Percentiles rank a stretch among this genome's conserved stretches.
Conservation (phyloP, 2,797 vertebrate genomes). For the Micrastur ruficollis region DNA sequence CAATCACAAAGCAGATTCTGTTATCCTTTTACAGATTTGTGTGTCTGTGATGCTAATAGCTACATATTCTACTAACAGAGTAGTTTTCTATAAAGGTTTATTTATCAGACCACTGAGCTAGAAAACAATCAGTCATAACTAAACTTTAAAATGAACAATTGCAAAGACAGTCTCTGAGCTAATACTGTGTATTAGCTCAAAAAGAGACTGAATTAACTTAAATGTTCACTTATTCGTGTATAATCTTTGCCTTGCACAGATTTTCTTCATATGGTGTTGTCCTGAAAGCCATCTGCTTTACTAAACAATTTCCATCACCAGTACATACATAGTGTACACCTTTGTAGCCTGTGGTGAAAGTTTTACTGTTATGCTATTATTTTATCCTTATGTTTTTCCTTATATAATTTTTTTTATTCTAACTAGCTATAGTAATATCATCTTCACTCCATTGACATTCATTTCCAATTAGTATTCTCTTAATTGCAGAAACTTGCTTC, state of each 20-base stretch:
- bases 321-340: background rate
- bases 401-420: background rate
- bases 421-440: background rate
- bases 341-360: background rate
- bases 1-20: background rate
- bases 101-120: conserved; percentile 42
- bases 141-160: background rate
- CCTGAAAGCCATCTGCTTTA: background rate
- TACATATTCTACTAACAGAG: background rate
- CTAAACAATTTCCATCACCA: background rate
- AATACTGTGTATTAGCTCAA: background rate
- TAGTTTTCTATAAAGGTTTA: background rate
- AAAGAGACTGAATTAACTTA: background rate
- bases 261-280: background rate
- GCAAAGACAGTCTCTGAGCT: background rate
- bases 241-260: background rate
- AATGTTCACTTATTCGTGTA: background rate
- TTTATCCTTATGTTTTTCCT: background rate
- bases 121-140: conserved; percentile 13
- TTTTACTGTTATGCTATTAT: background rate
- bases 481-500: background rate
- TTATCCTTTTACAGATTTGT: background rate
- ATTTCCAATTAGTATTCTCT: background rate
- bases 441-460: background rate
- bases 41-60: background rate